Conservation (phyloP, 2,113 vertebrate genomes). For the Struthidea cinerea region DNA sequence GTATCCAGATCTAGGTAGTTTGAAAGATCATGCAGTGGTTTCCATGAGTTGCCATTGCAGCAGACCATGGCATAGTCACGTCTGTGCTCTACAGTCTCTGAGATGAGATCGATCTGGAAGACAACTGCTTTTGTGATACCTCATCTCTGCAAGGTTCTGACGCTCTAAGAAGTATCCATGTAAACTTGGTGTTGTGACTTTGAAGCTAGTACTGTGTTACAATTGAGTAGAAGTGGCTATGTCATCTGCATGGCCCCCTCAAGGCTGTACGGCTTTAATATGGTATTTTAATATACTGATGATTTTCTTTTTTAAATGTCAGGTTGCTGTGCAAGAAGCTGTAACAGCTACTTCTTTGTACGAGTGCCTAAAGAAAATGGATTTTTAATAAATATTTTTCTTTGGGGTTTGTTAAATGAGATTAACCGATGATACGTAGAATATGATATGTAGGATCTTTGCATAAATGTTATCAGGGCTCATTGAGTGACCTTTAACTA, state of each 20-base stretch:
- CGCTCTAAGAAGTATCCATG: neutral
- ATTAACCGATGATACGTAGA: neutral
- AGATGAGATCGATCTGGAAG: neutral
- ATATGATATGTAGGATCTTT: neutral
- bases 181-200: neutral
- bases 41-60: neutral
- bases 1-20: neutral
- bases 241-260: neutral
- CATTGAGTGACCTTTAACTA: neutral
- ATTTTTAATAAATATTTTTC: neutral
- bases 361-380: neutral
- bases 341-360: neutral
- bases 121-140: neutral
- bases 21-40: neutral
- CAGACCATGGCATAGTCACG: fast-evolving
- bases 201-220: neutral
- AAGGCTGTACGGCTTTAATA: neutral
- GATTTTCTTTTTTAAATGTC: neutral
- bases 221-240: neutral
- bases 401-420: neutral
- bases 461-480: neutral
- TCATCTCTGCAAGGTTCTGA: neutral
- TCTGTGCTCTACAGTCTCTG: neutral
- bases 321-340: neutral
- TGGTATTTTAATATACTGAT: neutral